These are phyloP conservation scores for Ichneumoninae sp. DNA, from an alignment of 2,888 invertebrate species.

Conservation along the genomic window DNA sequence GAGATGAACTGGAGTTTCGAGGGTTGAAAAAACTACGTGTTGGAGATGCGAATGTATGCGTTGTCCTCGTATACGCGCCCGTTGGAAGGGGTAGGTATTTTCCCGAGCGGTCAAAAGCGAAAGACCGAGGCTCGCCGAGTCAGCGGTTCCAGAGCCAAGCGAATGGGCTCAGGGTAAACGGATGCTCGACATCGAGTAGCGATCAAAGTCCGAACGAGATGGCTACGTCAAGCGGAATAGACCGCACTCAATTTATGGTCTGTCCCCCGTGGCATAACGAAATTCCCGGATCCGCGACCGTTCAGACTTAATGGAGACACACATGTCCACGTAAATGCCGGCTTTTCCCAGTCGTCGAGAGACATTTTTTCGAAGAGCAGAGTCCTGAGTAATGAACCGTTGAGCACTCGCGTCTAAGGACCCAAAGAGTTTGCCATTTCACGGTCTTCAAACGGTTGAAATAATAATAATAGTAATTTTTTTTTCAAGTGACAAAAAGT, in stretches of 20 bases:
- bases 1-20: constrained; percentile 7
- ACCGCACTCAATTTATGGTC: constrained; percentile 71
- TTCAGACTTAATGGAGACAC: neutral
- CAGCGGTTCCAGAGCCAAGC: constrained; percentile 37
- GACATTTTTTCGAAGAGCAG: neutral
- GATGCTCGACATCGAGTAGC: constrained; percentile 47
- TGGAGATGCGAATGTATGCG: neutral
- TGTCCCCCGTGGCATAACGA: constrained; percentile 61
- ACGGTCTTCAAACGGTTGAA: neutral
- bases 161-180: constrained; percentile 33
- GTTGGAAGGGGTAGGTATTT: constrained; percentile 13
- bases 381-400: neutral
- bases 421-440: neutral
- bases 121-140: constrained; percentile 38
- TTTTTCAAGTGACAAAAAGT: neutral
- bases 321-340: neutral
- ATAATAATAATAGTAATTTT: neutral
- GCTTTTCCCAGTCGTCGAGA: neutral
- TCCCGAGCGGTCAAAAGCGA: neutral
- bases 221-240: constrained; percentile 71
- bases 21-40: constrained; percentile 23
- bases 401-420: neutral
- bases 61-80: constrained; percentile 20
- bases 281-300: constrained; percentile 21
- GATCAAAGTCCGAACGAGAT: constrained; percentile 62